Percentiles rank a stretch among this genome's conserved stretches.
Evolutionary conservation across 2,113 vertebrate species (phyloP).

Genomic region (Trochalopteron elliotii): DNA sequence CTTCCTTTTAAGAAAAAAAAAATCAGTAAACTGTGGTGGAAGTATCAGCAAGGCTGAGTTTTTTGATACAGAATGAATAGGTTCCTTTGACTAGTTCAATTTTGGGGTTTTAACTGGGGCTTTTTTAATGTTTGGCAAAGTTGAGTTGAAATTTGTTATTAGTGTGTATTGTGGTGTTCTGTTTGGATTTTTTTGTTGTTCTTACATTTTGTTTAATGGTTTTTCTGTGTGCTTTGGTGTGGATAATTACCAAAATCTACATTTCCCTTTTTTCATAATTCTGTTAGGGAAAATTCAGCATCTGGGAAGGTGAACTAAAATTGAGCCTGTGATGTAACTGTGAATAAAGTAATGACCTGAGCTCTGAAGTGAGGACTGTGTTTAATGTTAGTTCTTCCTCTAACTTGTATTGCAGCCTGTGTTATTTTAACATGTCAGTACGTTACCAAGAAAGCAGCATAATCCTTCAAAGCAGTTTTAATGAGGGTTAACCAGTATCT

Average conservation of each 20-base stretch:
- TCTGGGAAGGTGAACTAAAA: neutral
- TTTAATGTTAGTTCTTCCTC: neutral
- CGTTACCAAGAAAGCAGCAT: neutral
- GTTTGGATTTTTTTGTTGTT: neutral
- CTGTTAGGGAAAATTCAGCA: neutral
- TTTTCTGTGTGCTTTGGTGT: neutral
- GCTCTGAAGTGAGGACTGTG: neutral
- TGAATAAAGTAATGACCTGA: neutral
- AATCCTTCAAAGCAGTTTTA: neutral
- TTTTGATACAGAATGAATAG: neutral
- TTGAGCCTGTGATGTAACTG: neutral
- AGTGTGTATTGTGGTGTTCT: neutral
- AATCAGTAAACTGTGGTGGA: neutral
- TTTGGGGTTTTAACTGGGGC: neutral
- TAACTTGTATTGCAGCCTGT: neutral
- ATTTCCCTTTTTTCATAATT: neutral
- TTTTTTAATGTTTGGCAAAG: neutral
- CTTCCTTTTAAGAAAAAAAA: neutral
- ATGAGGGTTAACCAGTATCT: neutral
- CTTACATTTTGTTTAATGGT: neutral
- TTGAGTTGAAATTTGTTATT: neutral
- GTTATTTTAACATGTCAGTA: neutral
- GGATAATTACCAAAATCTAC: neutral
- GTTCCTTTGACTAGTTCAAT: neutral
- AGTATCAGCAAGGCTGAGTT: neutral